Evolutionary conservation across 2,888 invertebrate species (phyloP), one percentile per base, ranked within the genome.

Genomic region (Drosophila niveifrons): DNA sequence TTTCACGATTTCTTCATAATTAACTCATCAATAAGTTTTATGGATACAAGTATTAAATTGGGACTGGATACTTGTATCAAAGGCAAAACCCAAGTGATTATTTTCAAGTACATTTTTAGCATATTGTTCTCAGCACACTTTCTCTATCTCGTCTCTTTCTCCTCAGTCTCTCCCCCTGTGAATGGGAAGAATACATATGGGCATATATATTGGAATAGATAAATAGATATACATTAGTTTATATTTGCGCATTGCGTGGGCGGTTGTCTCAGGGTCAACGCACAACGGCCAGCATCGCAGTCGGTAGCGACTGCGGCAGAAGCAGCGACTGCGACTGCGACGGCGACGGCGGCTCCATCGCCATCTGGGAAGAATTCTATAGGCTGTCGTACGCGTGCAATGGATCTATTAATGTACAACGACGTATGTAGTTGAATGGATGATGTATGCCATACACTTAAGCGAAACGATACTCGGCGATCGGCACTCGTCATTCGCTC

Each of bases 231-330:
- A 73, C 68, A 81, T 75, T 84, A 80, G 88, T 80, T 82, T 89
- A 82, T 89, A 76, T 82, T 83, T 80, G 68, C 74, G 62, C 75
- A 62, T 72, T 84, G 87, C 89, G 85, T 86, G 83, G 88, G 90
- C 72, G 90, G 48, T 51, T 57, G 86, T 90, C 79, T 88, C 85
- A 89, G 90, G 85, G 85, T 85, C 89, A 85, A 85, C 83, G 89
- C 56, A 85, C 89, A 78, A 61, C 61, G 66, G 39, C 39, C 65
- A 47, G 44, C 53, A 62, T 65, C 62, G 67, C 67, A 75, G 75
- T 86, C 13, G 15, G 4, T 8, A 28, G 28, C 11, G 13, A 7
- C 47, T 4, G 28, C 29, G 13, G 10, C 47, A 6, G n/a, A 13
- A 15, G 36, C 31, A 28, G 23, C 10, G 4, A 10, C 48, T 29